phyloP scores from a whole-genome alignment of 2,888 invertebrate species.

The Entomobrya proxima region DNA sequence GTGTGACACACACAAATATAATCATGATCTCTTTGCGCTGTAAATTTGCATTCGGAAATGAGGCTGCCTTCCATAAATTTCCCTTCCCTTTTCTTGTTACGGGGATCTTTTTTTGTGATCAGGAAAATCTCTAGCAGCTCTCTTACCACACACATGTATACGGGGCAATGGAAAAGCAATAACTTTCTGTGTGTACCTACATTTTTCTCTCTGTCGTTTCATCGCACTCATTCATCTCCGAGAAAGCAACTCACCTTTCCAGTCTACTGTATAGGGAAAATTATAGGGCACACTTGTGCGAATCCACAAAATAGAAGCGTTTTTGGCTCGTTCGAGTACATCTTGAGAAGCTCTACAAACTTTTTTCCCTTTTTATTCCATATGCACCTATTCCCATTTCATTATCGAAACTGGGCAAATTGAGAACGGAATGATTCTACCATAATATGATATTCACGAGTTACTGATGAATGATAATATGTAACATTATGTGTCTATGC shows the following conservation, averaged over 20 bases:
- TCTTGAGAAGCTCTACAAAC: background rate
- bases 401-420: background rate
- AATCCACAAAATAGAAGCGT: background rate
- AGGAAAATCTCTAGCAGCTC: background rate
- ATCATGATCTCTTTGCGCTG: conserved; percentile 46
- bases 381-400: background rate
- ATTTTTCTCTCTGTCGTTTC: background rate
- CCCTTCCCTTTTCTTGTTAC: conserved; percentile 43
- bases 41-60: conserved; percentile 68
- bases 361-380: background rate
- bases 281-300: background rate
- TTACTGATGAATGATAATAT: too few species aligned
- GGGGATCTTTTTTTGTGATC: conserved; percentile 11
- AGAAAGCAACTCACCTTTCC: background rate
- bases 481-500: too few species aligned
- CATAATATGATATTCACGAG: too few species aligned
- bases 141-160: background rate
- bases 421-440: too few species aligned
- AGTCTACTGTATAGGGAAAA: background rate
- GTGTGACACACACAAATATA: conserved; percentile 51
- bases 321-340: background rate
- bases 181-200: background rate
- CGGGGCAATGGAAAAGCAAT: conserved; percentile 38
- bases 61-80: conserved; percentile 67
- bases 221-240: background rate